Base-by-base conservation (phyloP, 2,113 vertebrate genomes). In the Arothron firmamentum region DNA sequence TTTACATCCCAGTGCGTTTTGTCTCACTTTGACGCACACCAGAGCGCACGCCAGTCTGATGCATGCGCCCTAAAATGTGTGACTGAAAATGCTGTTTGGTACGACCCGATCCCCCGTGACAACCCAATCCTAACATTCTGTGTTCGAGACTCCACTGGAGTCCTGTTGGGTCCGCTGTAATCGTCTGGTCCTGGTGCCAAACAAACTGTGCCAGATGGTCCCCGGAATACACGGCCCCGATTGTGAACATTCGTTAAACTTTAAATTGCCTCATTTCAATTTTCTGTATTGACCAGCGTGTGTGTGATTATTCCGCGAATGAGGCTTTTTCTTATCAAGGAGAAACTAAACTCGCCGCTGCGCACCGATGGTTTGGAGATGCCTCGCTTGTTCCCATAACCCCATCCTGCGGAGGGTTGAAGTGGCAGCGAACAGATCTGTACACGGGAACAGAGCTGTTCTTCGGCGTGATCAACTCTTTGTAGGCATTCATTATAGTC, bases 401-500 rank as follows among this genome's bases (percentile, higher is more conserved):
- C 85, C 67, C 83, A 82, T 92, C 74, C 58, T 70, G 71, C 45
- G 72, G 61, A 70, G 71, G 63, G 85, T 87, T 90, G 85, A 88
- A 90, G 91, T 91, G 91, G 90, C 93, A 92, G 93, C 90, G 90
- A 93, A 91, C 88, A 91, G 85, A 87, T 88, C 91, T 92, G 90
- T 92, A 93, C 93, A 92, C 90, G 88, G 85, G 90, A 90, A 86
- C 88, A 86, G 86, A 91, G 67, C 90, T 93, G 94, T 93, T 92
- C 89, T 85, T 89, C 88, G 73, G 93, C 87, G 84, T 95, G 94
- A 96, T 92, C 91, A 86, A 90, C 82, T 88, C 87, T 91, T 87
- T 92, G 93, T 93, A 93, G 87, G 89, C 91, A 94, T 96, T 94
- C 93, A 94, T 95, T 94, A 93, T 88, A 91, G 89, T 76, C 69